Evolutionary conservation across 2,888 invertebrate species (phyloP), one percentile per base, ranked within the genome.

Genomic region (Sinhomidia bicolor): DNA sequence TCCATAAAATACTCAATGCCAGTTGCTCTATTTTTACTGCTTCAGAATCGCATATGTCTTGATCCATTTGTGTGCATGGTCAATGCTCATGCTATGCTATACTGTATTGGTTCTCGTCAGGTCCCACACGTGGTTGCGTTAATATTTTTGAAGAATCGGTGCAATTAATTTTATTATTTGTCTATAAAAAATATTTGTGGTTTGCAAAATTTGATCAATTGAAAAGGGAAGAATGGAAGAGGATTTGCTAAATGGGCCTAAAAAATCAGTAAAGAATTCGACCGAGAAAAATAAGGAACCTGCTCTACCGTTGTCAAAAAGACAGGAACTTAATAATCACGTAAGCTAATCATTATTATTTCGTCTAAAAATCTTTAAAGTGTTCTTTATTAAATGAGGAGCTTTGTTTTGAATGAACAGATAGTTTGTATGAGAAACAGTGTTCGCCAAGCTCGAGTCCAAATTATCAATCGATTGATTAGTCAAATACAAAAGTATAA

Each of bases 271-370:
- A 5, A 60, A 41, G 4, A 74, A 41, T 9, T n/a, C 12, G 29
- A 41, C 14, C 6, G 29, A 47, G 0, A 85, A 51, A 36, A 68
- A 54, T n/a, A 29, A 51, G 10, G 32, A 23, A 17, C 51, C 68
- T 9, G 23, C 20, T 1, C 60, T 86, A n/a, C 76, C 78, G 5
- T 44, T 91, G 14, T 89, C 91, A 0, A 92, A 92, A 65, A 86
- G 91, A 47, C 92, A 92, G 76, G 91, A 91, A 20, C 68, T 92
- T 0, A 92, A 92, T 65, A 91, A 91, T 89, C 92, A 91, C 78
- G 92, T 92, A 91, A 89, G 91, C 47, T 47, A 7, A 36, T 36
- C 36, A n/a, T n/a, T n/a, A n/a, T n/a, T n/a, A n/a, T n/a, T n/a
- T n/a, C n/a, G n/a, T n/a, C n/a, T n/a, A n/a, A n/a, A n/a, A n/a